phyloP scores from a whole-genome alignment of 2,113 vertebrate genomes.

The Elanoides forficatus region DNA sequence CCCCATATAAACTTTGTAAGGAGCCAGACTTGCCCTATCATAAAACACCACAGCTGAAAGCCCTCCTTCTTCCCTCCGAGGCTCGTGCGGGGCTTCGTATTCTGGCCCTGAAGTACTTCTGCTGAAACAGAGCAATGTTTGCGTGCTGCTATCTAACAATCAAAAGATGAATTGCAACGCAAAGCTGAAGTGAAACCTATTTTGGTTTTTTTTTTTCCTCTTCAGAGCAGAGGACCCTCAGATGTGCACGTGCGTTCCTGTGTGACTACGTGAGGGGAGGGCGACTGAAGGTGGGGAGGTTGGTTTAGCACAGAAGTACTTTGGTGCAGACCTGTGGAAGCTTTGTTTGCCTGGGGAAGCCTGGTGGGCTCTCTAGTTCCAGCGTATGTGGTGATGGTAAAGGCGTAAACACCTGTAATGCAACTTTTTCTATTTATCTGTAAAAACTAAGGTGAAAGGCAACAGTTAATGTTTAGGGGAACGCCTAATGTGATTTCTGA shows the following conservation, averaged over 20 bases:
- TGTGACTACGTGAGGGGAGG: accelerated
- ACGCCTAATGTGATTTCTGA: not conserved
- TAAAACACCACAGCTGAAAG: not conserved
- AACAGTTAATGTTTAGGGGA: not conserved
- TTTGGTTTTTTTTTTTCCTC: too few relatives aligned
- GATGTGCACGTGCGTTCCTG: accelerated
- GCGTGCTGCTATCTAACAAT: not conserved
- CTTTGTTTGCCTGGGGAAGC: not conserved
- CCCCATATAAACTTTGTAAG: not conserved
- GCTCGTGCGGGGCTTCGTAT: not conserved
- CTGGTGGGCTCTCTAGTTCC: not conserved
- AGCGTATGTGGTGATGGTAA: not conserved
- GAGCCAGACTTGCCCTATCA: not conserved
- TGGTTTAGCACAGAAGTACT: not conserved
- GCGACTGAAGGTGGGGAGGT: not conserved
- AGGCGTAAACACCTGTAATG: not conserved
- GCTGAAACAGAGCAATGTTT: not conserved
- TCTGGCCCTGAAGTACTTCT: not conserved
- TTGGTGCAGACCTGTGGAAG: not conserved
- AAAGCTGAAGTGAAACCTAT: not conserved
- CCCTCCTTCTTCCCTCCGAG: not conserved
- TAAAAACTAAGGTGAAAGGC: not conserved
- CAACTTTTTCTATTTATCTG: not conserved
- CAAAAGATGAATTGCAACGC: not conserved
- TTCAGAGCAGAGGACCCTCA: not conserved